Conservation (phyloP, 2,888 invertebrate genomes). For the Cephus nigrinus region DNA sequence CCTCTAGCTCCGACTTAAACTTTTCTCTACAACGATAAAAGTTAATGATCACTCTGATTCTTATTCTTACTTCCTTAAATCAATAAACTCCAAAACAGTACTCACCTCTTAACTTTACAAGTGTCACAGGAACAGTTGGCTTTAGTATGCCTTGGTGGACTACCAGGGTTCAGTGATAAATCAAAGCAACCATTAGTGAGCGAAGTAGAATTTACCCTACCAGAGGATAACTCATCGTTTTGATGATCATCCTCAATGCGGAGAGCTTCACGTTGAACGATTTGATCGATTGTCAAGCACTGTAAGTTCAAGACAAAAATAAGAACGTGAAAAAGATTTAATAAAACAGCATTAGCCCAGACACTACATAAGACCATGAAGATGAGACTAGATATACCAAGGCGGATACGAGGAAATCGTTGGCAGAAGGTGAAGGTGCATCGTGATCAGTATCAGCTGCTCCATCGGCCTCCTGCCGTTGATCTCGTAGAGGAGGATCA, state of each 20-base stretch:
- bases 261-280: conserved; percentile 8
- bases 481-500: conserved; percentile 15
- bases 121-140: conserved; percentile 52
- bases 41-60: background rate
- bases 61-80: background rate
- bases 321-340: background rate
- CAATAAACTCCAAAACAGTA: background rate
- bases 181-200: conserved; percentile 25
- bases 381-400: conserved; percentile 27
- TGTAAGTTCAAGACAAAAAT: conserved; percentile 14
- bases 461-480: conserved; percentile 33
- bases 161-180: conserved; percentile 21
- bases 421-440: conserved; percentile 30
- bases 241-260: background rate
- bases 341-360: background rate
- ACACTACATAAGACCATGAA: background rate
- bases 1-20: conserved; percentile 60
- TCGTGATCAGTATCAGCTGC: conserved; percentile 30
- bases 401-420: conserved; percentile 30
- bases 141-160: conserved; percentile 30
- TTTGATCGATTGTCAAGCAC: conserved; percentile 25
- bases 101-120: conserved; percentile 54
- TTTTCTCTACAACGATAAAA: conserved; percentile 36
- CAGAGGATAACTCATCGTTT: background rate
- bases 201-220: conserved; percentile 6